A percentile compares a stretch with the other conserved stretches of the same genome.
Conservation (phyloP, 2,113 vertebrate species). For the Chaetodon auriga region DNA sequence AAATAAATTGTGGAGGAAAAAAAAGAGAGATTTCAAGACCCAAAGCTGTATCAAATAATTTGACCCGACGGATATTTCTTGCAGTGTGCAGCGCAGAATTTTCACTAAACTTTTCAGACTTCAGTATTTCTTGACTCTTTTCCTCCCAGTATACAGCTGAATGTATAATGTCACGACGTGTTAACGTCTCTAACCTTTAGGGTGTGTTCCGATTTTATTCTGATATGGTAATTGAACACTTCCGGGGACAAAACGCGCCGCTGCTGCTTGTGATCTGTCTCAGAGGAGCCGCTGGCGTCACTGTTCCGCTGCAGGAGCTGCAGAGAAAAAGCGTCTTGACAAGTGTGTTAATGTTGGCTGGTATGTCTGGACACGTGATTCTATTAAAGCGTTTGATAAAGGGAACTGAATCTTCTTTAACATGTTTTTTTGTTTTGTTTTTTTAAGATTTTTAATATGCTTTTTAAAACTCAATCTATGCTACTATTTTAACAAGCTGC, state of each 20-base stretch:
- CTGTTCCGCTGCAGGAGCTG: conserved; percentile 40
- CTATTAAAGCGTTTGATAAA: neutral
- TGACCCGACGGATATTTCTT: conserved; percentile 44
- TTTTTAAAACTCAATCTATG: neutral
- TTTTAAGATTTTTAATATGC: neutral
- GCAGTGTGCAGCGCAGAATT: conserved; percentile 39
- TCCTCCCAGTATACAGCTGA: neutral
- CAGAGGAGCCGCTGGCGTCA: conserved; percentile 55
- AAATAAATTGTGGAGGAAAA: too few relatives aligned
- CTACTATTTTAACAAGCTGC: neutral
- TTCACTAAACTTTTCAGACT: conserved; percentile 1
- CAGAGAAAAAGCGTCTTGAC: neutral
- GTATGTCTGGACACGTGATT: neutral
- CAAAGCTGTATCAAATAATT: neutral
- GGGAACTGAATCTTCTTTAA: neutral
- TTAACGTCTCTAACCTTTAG: neutral
- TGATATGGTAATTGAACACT: conserved; percentile 69
- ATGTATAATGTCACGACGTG: neutral
- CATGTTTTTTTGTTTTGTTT: neutral
- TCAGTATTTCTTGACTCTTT: neutral
- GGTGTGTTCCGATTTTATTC: conserved; percentile 51
- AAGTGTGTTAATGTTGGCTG: conserved; percentile 2
- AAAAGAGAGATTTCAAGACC: neutral
- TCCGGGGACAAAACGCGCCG: conserved; percentile 57
- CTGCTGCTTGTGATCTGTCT: conserved; percentile 22